These are phyloP conservation scores for Nixonia krombeini DNA, from an alignment of 1,140 invertebrate species.

Conservation along the genomic window DNA sequence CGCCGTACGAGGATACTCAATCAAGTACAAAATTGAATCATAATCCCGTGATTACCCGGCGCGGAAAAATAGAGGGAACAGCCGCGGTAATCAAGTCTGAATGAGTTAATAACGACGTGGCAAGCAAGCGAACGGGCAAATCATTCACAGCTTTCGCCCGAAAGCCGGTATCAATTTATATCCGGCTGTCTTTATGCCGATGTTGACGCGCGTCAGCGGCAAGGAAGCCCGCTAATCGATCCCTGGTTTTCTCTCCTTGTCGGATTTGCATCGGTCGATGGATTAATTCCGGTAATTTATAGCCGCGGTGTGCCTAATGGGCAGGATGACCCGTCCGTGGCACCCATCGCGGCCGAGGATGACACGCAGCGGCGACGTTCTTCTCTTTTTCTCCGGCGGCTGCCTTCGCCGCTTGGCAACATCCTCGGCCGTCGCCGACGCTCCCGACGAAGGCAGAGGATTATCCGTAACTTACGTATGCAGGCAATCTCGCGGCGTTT, in stretches of 20 bases:
- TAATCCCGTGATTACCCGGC: too few species aligned
- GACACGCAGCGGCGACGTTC: conserved; percentile 33
- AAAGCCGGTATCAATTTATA: too few species aligned
- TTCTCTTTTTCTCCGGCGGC: conserved; percentile 32
- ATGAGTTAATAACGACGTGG: too few species aligned
- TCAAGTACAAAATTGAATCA: too few species aligned
- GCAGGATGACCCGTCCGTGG: conserved; percentile 22
- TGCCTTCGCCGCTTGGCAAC: conserved; percentile 24
- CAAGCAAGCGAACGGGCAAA: too few species aligned
- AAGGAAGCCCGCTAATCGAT: background rate
- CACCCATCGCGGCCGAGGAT: conserved; percentile 21
- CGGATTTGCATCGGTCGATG: background rate
- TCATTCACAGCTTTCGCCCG: too few species aligned
- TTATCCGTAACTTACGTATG: conserved; percentile 64
- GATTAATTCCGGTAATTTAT: conserved; percentile 16
- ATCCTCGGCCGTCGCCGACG: conserved; percentile 34
- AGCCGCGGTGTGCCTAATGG: conserved; percentile 19
- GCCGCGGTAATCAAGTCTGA: too few species aligned
- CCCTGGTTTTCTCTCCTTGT: background rate
- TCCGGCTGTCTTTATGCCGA: too few species aligned
- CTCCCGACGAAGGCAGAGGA: conserved; percentile 33
- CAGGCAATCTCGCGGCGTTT: conserved; percentile 60
- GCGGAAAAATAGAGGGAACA: too few species aligned
- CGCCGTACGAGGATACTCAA: too few species aligned
- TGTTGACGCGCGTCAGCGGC: too few species aligned